Evolutionary conservation across 2,797 vertebrate species (phyloP).

Genomic region (Esox masquinongy): DNA sequence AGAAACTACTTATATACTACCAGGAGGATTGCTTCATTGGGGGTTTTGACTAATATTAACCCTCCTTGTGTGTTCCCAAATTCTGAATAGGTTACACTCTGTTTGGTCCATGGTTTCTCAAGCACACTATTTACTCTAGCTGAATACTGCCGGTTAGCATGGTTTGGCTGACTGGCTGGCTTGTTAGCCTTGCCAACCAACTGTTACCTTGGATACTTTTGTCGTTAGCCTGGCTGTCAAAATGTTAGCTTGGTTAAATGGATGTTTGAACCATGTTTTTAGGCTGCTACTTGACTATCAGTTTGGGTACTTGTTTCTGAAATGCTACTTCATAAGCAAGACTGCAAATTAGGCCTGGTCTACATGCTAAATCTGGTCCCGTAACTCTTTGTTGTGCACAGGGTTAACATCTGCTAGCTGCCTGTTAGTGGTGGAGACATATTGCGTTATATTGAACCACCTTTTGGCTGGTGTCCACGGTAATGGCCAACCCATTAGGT

Average conservation of each 20-base stretch:
- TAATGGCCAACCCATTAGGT: slow-evolving; percentile 84
- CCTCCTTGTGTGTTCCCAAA: not conserved
- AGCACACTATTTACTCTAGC: not conserved
- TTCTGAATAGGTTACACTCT: not conserved
- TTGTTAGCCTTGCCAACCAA: not conserved
- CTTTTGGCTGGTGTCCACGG: slow-evolving; percentile 80
- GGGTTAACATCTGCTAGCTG: not conserved
- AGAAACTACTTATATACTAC: too few relatives aligned
- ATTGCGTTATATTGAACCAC: slow-evolving; percentile 44
- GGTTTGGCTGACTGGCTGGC: not conserved
- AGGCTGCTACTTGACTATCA: too few relatives aligned
- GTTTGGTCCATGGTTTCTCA: not conserved
- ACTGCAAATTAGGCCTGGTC: too few relatives aligned
- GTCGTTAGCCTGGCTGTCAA: not conserved
- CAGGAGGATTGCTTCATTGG: not conserved
- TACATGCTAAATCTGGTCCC: too few relatives aligned
- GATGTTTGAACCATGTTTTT: too few relatives aligned
- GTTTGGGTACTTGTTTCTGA: too few relatives aligned
- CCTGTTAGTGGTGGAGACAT: not conserved
- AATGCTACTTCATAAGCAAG: too few relatives aligned
- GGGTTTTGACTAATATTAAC: not conserved
- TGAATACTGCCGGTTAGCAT: not conserved
- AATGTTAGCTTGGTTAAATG: too few relatives aligned
- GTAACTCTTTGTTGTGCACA: not conserved
- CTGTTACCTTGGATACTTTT: not conserved